phyloP scores from a whole-genome alignment of 1,140 invertebrate species.

The Rhyzopertha dominica region DNA sequence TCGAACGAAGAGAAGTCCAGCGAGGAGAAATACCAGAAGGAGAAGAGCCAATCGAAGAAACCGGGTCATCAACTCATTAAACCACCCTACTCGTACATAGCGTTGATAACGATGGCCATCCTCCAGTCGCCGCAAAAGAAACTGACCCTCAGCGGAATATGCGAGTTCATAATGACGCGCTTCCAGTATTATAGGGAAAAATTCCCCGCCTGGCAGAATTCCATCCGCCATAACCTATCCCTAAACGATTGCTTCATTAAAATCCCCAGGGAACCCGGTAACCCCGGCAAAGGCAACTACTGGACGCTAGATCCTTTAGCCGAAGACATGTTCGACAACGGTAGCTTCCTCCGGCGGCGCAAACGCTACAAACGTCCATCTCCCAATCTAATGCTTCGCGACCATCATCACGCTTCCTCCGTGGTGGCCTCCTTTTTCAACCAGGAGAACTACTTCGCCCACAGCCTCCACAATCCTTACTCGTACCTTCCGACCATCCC shows the following conservation, averaged over 20 bases:
- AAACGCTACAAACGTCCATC: conserved; percentile 92
- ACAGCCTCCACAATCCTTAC: conserved; percentile 32
- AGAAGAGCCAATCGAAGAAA: conserved; percentile 17
- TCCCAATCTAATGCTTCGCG: conserved; percentile 52
- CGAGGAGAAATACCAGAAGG: conserved; percentile 25
- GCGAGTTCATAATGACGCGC: conserved; percentile 97
- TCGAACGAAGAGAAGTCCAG: conserved; percentile 23
- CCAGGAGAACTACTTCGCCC: conserved; percentile 25
- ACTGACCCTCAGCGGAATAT: conserved; percentile 93
- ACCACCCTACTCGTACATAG: conserved; percentile 97
- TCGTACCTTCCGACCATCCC: conserved; percentile 37
- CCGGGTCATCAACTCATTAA: conserved; percentile 63
- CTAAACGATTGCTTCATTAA: conserved; percentile 99
- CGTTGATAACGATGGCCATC: conserved; percentile 97
- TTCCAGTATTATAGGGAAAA: conserved; percentile 96
- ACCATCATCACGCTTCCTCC: conserved; percentile 41
- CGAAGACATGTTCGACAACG: conserved; percentile 99
- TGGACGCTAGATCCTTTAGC: conserved; percentile 96
- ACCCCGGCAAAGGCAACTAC: conserved; percentile 98
- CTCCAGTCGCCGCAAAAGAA: conserved; percentile 96
- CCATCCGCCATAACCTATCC: conserved; percentile 94
- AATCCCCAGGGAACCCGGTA: conserved; percentile 94
- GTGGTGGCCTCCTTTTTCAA: conserved; percentile 41
- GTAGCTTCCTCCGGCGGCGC: conserved; percentile 87
- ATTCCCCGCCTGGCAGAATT: conserved; percentile 95